A percentile compares a stretch with the other conserved stretches of the same genome.
These are phyloP conservation scores for Chaetogeoica ovagalla DNA, from an alignment of 2,888 invertebrate species.

Conservation along the genomic window DNA sequence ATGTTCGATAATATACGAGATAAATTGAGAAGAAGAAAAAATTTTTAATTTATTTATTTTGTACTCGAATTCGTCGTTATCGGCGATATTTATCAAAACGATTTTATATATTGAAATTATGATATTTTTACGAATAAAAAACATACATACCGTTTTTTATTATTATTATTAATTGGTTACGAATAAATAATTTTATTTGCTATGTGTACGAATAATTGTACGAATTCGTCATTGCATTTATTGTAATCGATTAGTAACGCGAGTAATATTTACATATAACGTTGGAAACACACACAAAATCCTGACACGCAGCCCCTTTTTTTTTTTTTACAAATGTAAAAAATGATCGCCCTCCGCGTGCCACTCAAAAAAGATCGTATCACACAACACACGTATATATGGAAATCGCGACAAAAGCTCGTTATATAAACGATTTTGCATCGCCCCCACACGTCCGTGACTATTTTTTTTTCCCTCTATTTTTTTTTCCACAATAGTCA, in stretches of 20 bases:
- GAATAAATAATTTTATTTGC: neutral
- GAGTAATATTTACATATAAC: constrained; percentile 27
- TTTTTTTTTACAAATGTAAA: constrained; percentile 1
- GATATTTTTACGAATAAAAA: neutral
- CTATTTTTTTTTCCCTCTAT: neutral
- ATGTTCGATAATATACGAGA: too few species aligned
- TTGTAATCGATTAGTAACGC: neutral
- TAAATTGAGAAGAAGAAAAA: too few species aligned
- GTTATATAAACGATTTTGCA: constrained; percentile 22
- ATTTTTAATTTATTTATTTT: too few species aligned
- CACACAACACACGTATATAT: constrained; percentile 3
- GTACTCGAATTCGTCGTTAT: too few species aligned
- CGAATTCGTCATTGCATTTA: neutral
- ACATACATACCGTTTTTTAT: neutral
- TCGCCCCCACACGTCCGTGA: neutral
- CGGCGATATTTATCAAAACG: neutral
- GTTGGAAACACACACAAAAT: constrained; percentile 24
- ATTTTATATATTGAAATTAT: neutral
- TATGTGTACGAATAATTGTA: neutral
- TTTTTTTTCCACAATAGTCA: neutral
- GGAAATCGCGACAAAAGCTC: constrained; percentile 1
- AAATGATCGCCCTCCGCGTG: neutral
- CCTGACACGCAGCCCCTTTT: neutral
- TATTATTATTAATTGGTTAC: neutral
- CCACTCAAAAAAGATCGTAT: constrained; percentile 30